Conservation (phyloP, 2,113 vertebrate genomes). For the Aegithalos caudatus region DNA sequence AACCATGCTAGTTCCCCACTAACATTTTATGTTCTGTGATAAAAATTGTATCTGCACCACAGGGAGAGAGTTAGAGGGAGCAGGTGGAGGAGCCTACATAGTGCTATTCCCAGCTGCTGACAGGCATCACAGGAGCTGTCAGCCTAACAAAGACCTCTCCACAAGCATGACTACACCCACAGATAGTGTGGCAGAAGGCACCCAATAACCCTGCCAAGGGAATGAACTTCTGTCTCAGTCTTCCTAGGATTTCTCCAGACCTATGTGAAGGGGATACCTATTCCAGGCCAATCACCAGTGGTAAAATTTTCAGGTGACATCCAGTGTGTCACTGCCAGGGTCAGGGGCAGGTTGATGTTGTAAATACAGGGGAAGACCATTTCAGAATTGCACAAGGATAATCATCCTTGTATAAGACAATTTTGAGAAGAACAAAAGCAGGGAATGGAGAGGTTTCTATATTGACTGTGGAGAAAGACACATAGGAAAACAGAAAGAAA, state of each 20-base stretch:
- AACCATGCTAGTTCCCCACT: background rate
- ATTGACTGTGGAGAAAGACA: background rate
- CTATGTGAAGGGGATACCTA: fast-evolving
- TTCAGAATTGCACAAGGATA: background rate
- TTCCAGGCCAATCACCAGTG: fast-evolving
- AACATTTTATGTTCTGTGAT: background rate
- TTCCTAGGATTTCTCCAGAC: background rate
- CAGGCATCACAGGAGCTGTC: background rate
- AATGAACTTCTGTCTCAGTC: background rate
- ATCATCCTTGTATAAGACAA: no score
- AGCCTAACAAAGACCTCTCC: background rate
- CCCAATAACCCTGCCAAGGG: fast-evolving
- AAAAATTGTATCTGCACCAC: background rate
- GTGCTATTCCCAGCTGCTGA: background rate
- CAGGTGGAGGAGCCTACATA: background rate
- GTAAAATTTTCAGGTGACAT: no score
- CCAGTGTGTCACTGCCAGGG: background rate
- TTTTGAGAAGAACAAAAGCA: background rate
- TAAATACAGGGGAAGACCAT: background rate
- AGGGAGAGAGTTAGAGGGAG: background rate
- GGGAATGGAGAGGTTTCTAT: fast-evolving
- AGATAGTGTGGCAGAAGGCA: fast-evolving
- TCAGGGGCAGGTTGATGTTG: fast-evolving
- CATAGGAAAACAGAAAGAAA: background rate
- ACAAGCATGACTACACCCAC: fast-evolving